Evolutionary conservation across 2,797 vertebrate genomes (phyloP).

Genomic region (Oreochromis mossambicus): DNA sequence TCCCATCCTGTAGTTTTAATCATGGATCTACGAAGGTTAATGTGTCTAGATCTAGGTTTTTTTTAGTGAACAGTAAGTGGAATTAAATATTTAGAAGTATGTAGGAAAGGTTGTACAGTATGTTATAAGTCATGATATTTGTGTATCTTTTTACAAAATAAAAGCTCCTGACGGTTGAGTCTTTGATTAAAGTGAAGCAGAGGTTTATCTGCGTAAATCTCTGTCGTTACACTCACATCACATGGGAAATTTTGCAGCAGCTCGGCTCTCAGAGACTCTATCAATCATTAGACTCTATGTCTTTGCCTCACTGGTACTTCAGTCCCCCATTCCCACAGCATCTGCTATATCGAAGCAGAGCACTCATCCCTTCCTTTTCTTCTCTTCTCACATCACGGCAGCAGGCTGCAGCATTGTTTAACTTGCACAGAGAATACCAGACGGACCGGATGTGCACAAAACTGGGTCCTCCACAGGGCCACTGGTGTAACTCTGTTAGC

Average conservation of each 20-base stretch:
- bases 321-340: conserved; percentile 61
- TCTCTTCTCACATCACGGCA: conserved; percentile 22
- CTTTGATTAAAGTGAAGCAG: conserved; percentile 20
- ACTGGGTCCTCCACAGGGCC: not conserved
- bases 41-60: not conserved
- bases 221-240: conserved; percentile 40
- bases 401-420: conserved; percentile 20
- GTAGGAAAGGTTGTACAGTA: not conserved
- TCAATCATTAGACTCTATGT: conserved; percentile 64
- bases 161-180: not conserved
- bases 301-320: conserved; percentile 48
- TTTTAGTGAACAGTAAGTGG: not conserved
- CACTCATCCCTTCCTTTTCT: conserved; percentile 41
- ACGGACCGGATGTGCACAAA: not conserved
- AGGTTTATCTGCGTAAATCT: conserved; percentile 25
- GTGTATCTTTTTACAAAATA: not conserved
- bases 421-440: conserved; percentile 28
- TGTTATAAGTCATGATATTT: not conserved
- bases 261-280: conserved; percentile 50
- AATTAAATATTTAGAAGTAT: not conserved
- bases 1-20: not conserved
- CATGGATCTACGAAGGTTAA: not conserved
- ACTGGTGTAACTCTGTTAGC: conserved; percentile 11
- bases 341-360: conserved; percentile 57
- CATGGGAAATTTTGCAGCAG: conserved; percentile 56